These are phyloP conservation scores for Drosophila anomalipes DNA, from an alignment of 2,888 invertebrate species.

Conservation along the genomic window DNA sequence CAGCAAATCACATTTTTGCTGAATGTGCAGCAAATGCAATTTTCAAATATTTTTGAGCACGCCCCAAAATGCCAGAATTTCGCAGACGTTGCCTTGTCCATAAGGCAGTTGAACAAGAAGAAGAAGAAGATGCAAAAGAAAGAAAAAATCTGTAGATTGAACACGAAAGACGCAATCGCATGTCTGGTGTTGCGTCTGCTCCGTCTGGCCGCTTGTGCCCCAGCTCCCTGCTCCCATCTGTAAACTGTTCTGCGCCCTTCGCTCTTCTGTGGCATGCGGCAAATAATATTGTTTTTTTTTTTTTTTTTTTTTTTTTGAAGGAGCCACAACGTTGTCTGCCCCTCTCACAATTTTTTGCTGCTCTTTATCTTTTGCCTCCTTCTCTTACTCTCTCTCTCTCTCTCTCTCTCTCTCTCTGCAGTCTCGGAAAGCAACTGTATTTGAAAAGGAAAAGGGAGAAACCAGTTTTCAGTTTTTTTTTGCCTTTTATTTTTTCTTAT, in stretches of 20 bases:
- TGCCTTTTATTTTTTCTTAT: slow-evolving; percentile 12
- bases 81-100: slow-evolving; percentile 11
- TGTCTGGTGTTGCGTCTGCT: slow-evolving; percentile 42
- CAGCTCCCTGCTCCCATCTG: background rate
- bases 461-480: slow-evolving; percentile 70
- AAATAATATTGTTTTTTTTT: slow-evolving; percentile 12
- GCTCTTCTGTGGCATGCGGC: slow-evolving; percentile 31
- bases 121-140: slow-evolving; percentile 4
- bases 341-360: slow-evolving; percentile 2
- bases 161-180: slow-evolving; percentile 22
- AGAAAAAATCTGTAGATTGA: background rate
- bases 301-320: slow-evolving; percentile 1
- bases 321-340: slow-evolving; percentile 13
- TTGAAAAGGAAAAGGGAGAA: slow-evolving; percentile 84
- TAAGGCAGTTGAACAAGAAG: background rate
- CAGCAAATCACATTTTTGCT: slow-evolving; percentile 34
- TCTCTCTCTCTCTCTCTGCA: slow-evolving; percentile 1
- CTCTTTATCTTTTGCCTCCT: slow-evolving; percentile 7
- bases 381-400: background rate
- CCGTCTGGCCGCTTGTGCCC: slow-evolving; percentile 4
- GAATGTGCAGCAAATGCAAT: slow-evolving; percentile 49
- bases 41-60: slow-evolving; percentile 52
- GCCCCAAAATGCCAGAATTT: slow-evolving; percentile 28
- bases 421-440: slow-evolving; percentile 84
- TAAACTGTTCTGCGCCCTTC: slow-evolving; percentile 6